Evolutionary conservation across 2,888 invertebrate genomes (phyloP).

Genomic region (Pyrgus malvae): DNA sequence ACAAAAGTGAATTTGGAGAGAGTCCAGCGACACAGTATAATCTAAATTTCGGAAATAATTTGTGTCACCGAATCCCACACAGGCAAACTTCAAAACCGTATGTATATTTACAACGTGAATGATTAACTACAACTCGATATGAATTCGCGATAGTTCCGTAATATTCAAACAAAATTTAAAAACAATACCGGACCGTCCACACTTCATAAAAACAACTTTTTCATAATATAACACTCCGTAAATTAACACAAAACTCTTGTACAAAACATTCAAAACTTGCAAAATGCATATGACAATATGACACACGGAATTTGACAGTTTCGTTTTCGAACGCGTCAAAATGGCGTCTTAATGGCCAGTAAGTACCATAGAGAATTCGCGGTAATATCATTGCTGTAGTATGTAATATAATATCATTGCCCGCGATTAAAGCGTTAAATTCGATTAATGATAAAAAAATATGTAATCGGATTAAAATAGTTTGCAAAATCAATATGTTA

Average conservation of each 20-base stretch:
- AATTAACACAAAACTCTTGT: constrained; percentile 21
- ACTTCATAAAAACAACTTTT: constrained; percentile 9
- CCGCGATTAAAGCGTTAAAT: too few relatives aligned
- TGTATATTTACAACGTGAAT: too few relatives aligned
- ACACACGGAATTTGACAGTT: constrained; percentile 26
- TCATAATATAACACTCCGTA: constrained; percentile 20
- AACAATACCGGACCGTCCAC: background rate
- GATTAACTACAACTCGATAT: too few relatives aligned
- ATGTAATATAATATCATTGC: too few relatives aligned
- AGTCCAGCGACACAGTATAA: background rate
- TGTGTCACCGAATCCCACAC: background rate
- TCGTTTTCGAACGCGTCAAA: constrained; percentile 14
- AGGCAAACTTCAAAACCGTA: background rate
- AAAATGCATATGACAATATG: constrained; percentile 34
- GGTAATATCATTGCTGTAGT: constrained; percentile 2
- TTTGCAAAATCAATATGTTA: background rate
- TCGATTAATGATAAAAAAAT: too few relatives aligned
- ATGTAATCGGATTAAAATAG: too few relatives aligned
- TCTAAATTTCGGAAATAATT: background rate
- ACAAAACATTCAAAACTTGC: constrained; percentile 26
- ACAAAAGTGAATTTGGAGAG: constrained; percentile 2
- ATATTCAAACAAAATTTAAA: background rate
- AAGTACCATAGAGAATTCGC: constrained; percentile 4
- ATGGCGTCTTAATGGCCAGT: constrained; percentile 20
- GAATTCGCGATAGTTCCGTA: too few relatives aligned